phyloP scores from a whole-genome alignment of 2,888 invertebrate species.

The Amiota mariae region DNA sequence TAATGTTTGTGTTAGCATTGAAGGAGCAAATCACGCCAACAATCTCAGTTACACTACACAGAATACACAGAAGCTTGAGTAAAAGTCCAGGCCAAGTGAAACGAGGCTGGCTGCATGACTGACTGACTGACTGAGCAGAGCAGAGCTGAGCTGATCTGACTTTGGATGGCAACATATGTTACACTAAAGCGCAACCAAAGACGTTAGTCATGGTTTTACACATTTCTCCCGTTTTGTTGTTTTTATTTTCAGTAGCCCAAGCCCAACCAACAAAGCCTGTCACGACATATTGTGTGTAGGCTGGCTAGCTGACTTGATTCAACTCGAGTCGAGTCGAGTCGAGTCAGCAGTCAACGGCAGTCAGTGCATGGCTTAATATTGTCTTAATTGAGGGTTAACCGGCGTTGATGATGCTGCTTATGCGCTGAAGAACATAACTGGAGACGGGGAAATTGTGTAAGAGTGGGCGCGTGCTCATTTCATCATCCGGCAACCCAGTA shows the following conservation, averaged over 20 bases:
- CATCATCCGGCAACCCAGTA: too few species aligned
- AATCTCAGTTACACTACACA: conserved; percentile 45
- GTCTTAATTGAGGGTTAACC: conserved; percentile 73
- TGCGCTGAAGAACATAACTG: conserved; percentile 51
- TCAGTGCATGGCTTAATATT: conserved; percentile 66
- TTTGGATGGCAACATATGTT: conserved; percentile 61
- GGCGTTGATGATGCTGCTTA: conserved; percentile 71
- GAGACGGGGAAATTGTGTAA: conserved; percentile 5
- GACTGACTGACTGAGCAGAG: background rate
- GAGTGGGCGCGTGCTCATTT: too few species aligned
- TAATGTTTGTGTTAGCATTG: background rate
- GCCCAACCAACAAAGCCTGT: background rate
- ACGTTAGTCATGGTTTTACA: conserved; percentile 69
- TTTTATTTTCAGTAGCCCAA: background rate
- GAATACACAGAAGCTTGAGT: conserved; percentile 42
- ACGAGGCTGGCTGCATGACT: too few species aligned
- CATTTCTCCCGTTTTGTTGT: conserved; percentile 50
- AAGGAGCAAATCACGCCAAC: background rate
- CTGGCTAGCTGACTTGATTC: background rate
- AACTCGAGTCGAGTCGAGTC: background rate
- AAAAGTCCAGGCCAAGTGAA: too few species aligned
- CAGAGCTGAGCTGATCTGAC: conserved; percentile 10
- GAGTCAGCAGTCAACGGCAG: conserved; percentile 7
- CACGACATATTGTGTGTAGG: background rate
- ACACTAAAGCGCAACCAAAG: conserved; percentile 64